Evolutionary conservation across 2,797 vertebrate species (phyloP).

Genomic region (Menidia menidia): DNA sequence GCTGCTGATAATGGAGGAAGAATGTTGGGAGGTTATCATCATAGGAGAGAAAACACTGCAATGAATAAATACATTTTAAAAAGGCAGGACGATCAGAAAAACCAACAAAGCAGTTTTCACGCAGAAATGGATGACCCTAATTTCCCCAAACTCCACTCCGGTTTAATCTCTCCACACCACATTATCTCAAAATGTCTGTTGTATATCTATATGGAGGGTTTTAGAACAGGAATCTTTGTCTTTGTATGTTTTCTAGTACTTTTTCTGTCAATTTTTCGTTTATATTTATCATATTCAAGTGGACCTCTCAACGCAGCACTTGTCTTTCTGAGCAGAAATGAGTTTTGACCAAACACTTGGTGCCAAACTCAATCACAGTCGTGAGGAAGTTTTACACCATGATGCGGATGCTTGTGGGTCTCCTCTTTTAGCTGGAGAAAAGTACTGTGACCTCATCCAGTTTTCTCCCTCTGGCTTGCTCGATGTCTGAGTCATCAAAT

Average conservation of each 20-base stretch:
- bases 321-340: background rate
- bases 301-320: no score
- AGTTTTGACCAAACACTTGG: background rate
- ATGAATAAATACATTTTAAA: no score
- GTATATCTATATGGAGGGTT: background rate
- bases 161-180: background rate
- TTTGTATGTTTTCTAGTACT: background rate
- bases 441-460: conserved; percentile 11
- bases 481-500: conserved; percentile 14
- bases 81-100: no score
- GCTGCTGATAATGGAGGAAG: background rate
- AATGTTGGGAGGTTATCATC: background rate
- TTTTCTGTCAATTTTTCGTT: no score
- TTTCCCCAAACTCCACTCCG: background rate
- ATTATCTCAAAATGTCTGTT: background rate
- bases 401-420: no score
- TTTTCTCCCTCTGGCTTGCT: conserved; percentile 29
- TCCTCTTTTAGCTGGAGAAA: background rate
- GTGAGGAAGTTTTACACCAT: background rate
- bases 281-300: no score
- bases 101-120: no score
- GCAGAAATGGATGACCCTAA: background rate
- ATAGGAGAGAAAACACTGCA: background rate
- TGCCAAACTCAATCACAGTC: background rate
- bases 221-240: background rate